These are phyloP conservation scores for Drosophila saltans DNA, from an alignment of 1,140 invertebrate species.

Conservation along the genomic window DNA sequence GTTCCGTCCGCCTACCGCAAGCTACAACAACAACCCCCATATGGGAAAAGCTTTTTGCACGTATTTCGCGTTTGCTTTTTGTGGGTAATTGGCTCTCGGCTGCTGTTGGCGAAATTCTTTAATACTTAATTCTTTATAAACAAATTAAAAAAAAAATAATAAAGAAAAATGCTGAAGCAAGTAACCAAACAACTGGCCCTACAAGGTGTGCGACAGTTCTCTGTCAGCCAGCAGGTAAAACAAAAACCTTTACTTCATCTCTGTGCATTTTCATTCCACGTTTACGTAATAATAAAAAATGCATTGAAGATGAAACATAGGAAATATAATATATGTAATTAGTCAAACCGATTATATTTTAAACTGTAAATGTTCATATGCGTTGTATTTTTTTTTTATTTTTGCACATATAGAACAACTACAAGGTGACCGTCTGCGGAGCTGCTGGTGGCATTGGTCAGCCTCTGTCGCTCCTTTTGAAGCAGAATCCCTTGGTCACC, in stretches of 20 bases:
- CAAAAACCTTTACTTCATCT: neutral
- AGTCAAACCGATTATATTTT: neutral
- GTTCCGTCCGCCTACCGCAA: slow-evolving; percentile 12
- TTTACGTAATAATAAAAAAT: slow-evolving; percentile 65
- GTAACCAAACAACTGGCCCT: slow-evolving; percentile 79
- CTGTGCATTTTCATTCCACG: slow-evolving; percentile 27
- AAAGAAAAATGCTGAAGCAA: slow-evolving; percentile 80
- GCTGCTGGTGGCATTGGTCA: slow-evolving; percentile 99
- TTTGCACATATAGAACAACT: slow-evolving; percentile 67
- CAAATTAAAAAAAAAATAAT: slow-evolving; percentile 34
- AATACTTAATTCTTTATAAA: slow-evolving; percentile 45
- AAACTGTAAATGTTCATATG: neutral
- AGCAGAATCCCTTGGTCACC: slow-evolving; percentile 93
- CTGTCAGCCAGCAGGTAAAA: slow-evolving; percentile 76
- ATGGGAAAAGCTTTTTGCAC: slow-evolving; percentile 31
- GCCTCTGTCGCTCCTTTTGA: slow-evolving; percentile 97
- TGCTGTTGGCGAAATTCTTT: slow-evolving; percentile 54
- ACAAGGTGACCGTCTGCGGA: slow-evolving; percentile 97
- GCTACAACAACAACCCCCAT: slow-evolving; percentile 22
- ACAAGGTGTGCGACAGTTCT: slow-evolving; percentile 78
- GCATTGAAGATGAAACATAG: slow-evolving; percentile 17
- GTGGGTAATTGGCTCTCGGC: slow-evolving; percentile 53
- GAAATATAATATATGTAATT: slow-evolving; percentile 6
- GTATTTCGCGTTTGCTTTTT: slow-evolving; percentile 34
- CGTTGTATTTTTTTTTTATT: slow-evolving; percentile 8